A percentile compares a stretch with the other conserved stretches of the same genome.
Evolutionary conservation across 2,797 vertebrate genomes (phyloP).

Genomic region (Fringilla coelebs): DNA sequence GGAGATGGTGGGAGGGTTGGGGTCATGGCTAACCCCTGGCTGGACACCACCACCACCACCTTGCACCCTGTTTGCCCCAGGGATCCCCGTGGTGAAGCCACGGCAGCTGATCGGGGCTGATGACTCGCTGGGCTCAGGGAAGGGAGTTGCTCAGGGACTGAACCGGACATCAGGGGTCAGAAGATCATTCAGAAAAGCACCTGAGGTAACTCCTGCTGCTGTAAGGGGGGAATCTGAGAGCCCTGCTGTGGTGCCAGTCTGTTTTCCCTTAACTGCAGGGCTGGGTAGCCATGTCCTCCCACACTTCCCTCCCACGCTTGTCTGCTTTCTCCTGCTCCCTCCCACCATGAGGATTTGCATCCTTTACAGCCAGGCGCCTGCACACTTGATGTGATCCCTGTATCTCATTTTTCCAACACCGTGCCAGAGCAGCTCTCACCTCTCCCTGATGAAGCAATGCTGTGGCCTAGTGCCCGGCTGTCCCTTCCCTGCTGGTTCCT

Average conservation of each 20-base stretch:
- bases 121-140: conserved; percentile 90
- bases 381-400: background rate
- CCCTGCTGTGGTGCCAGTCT: background rate
- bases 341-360: background rate
- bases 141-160: conserved; percentile 90
- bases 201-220: conserved; percentile 81
- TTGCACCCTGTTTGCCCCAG: background rate
- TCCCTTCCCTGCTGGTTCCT: conserved; percentile 20
- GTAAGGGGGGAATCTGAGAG: background rate
- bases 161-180: conserved; percentile 92
- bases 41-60: background rate
- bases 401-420: background rate
- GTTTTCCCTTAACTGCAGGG: background rate
- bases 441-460: background rate
- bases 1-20: background rate
- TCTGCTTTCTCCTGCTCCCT: background rate
- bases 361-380: background rate
- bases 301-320: background rate
- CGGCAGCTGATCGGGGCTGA: conserved; percentile 87
- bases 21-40: background rate
- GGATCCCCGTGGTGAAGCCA: conserved; percentile 90
- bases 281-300: background rate
- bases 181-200: conserved; percentile 93
- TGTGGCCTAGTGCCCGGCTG: background rate
- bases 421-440: background rate